Base-by-base conservation (phyloP, 2,113 vertebrate species). In the Turnix velox region DNA sequence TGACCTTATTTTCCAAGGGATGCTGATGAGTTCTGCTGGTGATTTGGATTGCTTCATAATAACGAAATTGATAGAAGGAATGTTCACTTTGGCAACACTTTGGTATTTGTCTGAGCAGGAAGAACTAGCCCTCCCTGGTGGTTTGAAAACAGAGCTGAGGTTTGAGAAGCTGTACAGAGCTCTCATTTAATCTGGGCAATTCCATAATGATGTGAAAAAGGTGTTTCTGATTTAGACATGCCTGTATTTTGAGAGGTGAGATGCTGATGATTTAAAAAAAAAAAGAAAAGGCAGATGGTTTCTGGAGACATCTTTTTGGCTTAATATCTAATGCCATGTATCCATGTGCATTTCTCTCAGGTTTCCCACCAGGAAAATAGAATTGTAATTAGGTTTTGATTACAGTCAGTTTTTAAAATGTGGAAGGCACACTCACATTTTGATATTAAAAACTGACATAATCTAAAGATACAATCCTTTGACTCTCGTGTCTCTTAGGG, bases 101-200 rank as follows among this genome's bases (percentile, higher is more conserved):
- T 87, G 91, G 87, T 96, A 95, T 88, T 93, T 92, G 87, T 93
- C 69, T 16, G 81, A 94, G 87, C 61, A 66, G 90, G 86, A 96
- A 90, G 92, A 93, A 82, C 91, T 92, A 95, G 95, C 92, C 94
- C 96, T 94, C 96, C 92, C 96, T 94, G 94, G 92, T 96, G 92
- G 95, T 76, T 96, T 92, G 92, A 96, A 96, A 96, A 87, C 87
- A 91, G 81, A 95, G 95, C 81, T 88, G 95, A 96, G 90, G 16
- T 93, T 92, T 93, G 91, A 93, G 81, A 73, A 92, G 81, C 88
- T 52, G 86, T 66, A 8, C 88, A 52, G 93, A 84, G 85, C 79
- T 88, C 88, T 92, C 92, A 88, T 77, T 96, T 92, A 95, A 93
- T 94, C 90, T 74, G 54, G 82, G 87, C 92, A 57, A 91, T 92